phyloP scores from a whole-genome alignment of 2,113 vertebrate genomes.

The Tichodroma muraria region DNA sequence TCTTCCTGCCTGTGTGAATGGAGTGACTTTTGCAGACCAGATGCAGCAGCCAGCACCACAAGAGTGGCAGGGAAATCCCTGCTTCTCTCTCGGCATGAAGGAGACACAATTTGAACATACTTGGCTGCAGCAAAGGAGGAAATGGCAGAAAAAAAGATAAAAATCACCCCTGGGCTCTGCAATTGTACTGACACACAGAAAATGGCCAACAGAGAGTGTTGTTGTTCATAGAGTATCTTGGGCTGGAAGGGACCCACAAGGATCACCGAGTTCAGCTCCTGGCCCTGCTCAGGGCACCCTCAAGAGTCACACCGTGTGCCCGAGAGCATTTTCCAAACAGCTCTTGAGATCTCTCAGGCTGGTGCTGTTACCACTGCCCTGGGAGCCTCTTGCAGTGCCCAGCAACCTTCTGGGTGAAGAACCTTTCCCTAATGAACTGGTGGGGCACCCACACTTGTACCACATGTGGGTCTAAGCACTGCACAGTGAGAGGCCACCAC shows the following conservation, averaged over 20 bases:
- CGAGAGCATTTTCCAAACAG: neutral
- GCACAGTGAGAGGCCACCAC: neutral
- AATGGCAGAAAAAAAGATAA: neutral
- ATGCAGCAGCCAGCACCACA: neutral
- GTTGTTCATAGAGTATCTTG: neutral
- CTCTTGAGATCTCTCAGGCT: neutral
- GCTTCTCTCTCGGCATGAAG: neutral
- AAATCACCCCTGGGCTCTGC: neutral
- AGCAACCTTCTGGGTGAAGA: neutral
- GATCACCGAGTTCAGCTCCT: neutral
- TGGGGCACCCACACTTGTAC: neutral
- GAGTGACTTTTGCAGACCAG: constrained; percentile 36
- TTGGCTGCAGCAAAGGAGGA: neutral
- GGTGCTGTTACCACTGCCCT: neutral
- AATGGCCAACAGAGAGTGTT: neutral
- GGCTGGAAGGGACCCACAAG: neutral
- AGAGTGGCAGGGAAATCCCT: neutral
- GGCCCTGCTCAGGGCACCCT: neutral
- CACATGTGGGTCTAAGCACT: accelerated
- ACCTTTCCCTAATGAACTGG: accelerated
- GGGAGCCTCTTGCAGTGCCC: neutral
- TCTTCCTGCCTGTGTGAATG: neutral
- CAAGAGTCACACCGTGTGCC: neutral
- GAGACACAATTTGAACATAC: accelerated
- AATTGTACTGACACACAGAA: neutral